Evolutionary conservation across 2,113 vertebrate genomes (phyloP).

Genomic region (Mustela lutreola): DNA sequence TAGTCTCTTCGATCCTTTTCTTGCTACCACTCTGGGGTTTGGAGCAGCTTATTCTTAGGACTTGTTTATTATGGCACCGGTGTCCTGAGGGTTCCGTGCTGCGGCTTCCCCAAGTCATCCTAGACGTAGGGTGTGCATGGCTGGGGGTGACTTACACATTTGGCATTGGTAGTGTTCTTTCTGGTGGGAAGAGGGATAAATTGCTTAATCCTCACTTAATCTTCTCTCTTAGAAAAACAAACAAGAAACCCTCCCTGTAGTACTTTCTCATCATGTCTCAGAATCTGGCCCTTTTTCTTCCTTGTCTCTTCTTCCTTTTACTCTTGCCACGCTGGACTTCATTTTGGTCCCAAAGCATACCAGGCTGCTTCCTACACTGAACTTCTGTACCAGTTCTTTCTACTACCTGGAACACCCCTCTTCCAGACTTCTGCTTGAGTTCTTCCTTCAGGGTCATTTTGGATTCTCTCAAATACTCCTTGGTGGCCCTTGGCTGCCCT

Average conservation of each 20-base stretch:
- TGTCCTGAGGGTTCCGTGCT: neutral
- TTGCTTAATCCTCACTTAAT: neutral
- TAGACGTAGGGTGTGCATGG: neutral
- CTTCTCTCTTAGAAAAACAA: neutral
- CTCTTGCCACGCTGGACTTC: neutral
- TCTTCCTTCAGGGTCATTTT: neutral
- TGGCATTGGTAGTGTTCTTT: neutral
- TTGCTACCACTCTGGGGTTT: too few relatives aligned
- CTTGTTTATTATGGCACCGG: neutral
- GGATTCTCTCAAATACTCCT: neutral
- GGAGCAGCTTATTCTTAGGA: neutral
- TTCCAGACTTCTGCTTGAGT: neutral
- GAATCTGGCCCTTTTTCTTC: neutral
- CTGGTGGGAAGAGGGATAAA: neutral
- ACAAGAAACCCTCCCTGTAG: neutral
- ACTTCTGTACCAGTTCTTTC: neutral
- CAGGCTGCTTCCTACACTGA: neutral
- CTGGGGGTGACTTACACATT: neutral
- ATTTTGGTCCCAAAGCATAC: neutral
- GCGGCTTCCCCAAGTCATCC: neutral
- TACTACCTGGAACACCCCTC: neutral
- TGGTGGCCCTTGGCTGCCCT: neutral
- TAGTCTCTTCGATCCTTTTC: neutral
- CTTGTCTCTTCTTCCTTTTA: neutral
- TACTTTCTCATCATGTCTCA: neutral